Evolutionary conservation across 2,113 vertebrate genomes (phyloP).

Genomic region (Phyllostomus hastatus): DNA sequence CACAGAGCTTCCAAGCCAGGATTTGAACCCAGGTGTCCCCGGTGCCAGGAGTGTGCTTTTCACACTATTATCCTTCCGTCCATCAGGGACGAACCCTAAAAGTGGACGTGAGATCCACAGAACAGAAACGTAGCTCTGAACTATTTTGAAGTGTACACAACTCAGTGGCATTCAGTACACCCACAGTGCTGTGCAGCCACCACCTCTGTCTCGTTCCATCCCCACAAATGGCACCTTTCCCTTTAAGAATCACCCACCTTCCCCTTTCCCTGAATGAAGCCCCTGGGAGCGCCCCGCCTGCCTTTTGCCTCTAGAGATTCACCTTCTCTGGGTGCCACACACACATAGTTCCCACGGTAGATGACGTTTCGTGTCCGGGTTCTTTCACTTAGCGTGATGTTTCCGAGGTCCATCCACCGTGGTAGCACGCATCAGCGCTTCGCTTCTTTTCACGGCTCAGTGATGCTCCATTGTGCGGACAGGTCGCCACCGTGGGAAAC

Average conservation of each 20-base stretch:
- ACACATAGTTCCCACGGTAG: not conserved
- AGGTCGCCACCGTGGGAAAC: no score
- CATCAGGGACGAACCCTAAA: not conserved
- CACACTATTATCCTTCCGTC: not conserved
- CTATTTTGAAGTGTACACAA: not conserved
- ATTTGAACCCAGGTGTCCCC: not conserved
- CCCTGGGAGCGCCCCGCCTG: not conserved
- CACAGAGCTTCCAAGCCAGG: not conserved
- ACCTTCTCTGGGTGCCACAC: not conserved
- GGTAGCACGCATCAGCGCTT: not conserved
- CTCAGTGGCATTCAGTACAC: not conserved
- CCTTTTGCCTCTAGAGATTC: not conserved
- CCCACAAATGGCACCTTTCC: not conserved
- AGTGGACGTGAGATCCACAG: not conserved
- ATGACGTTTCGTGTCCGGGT: not conserved
- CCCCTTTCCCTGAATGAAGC: no score
- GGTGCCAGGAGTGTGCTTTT: not conserved
- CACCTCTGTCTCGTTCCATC: not conserved
- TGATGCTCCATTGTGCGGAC: not conserved
- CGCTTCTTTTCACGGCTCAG: not conserved
- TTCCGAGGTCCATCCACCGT: not conserved
- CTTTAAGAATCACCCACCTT: no score
- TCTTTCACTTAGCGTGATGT: not conserved
- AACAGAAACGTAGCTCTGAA: not conserved
- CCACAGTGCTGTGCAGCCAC: not conserved